These are phyloP conservation scores for Sialia sialis DNA, from an alignment of 2,113 vertebrate genomes.

Conservation along the genomic window DNA sequence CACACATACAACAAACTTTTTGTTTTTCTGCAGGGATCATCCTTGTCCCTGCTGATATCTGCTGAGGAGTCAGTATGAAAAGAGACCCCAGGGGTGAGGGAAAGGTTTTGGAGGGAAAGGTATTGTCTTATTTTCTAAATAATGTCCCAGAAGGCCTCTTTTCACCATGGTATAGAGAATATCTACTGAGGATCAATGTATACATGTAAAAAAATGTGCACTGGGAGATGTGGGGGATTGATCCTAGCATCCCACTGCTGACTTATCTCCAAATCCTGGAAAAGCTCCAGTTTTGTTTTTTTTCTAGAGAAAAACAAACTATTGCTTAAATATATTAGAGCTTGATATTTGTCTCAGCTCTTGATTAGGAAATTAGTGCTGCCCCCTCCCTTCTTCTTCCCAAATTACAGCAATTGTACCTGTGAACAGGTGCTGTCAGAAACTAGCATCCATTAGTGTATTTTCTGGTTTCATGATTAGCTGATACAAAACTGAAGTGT, in stretches of 20 bases:
- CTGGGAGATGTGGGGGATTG: neutral
- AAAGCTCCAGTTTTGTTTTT: neutral
- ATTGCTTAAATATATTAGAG: slow-evolving; percentile 4
- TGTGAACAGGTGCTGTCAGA: slow-evolving; percentile 53
- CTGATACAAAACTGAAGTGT: slow-evolving; percentile 70
- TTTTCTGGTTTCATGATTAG: slow-evolving; percentile 74
- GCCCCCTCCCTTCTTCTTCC: slow-evolving; percentile 24
- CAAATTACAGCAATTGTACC: slow-evolving; percentile 67
- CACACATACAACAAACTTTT: neutral
- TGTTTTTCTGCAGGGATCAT: neutral
- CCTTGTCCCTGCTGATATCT: neutral
- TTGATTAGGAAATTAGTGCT: slow-evolving; percentile 64
- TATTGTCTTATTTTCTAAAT: neutral
- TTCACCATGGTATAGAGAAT: neutral
- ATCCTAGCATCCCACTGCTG: neutral
- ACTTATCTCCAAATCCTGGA: neutral
- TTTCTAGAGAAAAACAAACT: neutral
- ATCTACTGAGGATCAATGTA: neutral
- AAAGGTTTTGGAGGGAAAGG: too few relatives aligned
- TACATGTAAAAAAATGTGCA: fast-evolving
- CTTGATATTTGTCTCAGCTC: neutral
- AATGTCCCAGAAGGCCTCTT: neutral
- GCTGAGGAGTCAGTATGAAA: neutral
- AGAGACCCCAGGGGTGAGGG: neutral
- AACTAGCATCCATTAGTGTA: slow-evolving; percentile 36